Evolutionary conservation across 2,888 invertebrate genomes (phyloP), one percentile per base, ranked within the genome.

Genomic region (Ctenicera cuprea): DNA sequence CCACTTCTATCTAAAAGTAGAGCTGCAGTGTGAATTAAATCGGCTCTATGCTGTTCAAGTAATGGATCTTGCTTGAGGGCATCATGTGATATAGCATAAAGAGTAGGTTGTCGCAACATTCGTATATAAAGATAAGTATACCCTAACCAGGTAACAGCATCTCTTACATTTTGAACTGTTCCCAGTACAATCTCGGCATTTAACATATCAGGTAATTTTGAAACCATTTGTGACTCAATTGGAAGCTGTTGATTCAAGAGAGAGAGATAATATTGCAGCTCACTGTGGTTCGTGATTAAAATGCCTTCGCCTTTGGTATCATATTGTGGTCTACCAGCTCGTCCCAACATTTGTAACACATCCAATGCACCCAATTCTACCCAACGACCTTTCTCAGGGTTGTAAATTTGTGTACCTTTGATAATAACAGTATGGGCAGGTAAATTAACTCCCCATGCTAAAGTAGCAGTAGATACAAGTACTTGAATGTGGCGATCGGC

Each of bases 391-490:
- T 97, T 97, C 87, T 99, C 99, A 0, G 99, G 97, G 84, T 95
- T 98, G 87, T 99, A 99, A 68, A 99, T 95, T 86, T 99, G 97
- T 0, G 99, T 99, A 22, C 99, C 99, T 86, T 99, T 99, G 80
- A 97, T 91, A 76, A 98, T 97, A 62, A 99, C 99, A 0, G 99
- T 99, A 86, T 99, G 99, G 0, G 99, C 99, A 0, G 99, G 99
- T 54, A 99, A 90, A 88, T 99, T 99, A 30, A 99, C 99, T 86
- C 99, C 99, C 99, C 99, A 99, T 11, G 99, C 99, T 18, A 99
- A 89, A 0, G 99, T 99, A 0, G 99, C 98, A 0, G 99, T 99
- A 0, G 99, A 99, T 0, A 99, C 98, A 30, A 99, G 88, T 8
- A 98, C 97, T 90, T 98, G 98, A 85, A 99, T 97, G 84, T 99